These are phyloP conservation scores for Gonioctena quinquepunctata DNA, from an alignment of 1,140 invertebrate species.

Conservation along the genomic window DNA sequence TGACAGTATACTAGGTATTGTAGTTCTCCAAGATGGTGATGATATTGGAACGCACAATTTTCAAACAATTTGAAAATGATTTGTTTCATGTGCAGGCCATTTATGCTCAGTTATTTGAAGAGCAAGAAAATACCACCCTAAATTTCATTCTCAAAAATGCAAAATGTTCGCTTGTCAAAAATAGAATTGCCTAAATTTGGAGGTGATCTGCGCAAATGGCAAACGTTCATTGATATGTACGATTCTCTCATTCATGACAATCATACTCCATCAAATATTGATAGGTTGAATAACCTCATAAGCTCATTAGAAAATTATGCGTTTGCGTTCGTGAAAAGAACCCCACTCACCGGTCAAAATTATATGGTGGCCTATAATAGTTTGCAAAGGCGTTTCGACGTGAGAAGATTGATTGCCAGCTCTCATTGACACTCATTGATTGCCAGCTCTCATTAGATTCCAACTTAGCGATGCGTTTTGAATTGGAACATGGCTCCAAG, in stretches of 20 bases:
- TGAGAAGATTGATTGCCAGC: not conserved
- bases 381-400: not conserved
- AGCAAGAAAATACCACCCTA: too few relatives aligned
- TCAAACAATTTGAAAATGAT: too few relatives aligned
- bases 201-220: not conserved
- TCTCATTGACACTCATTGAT: not conserved
- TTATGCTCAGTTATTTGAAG: too few relatives aligned
- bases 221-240: conserved; percentile 2
- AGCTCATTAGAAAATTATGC: not conserved
- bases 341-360: not conserved
- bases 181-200: not conserved
- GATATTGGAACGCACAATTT: too few relatives aligned
- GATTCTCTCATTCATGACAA: not conserved
- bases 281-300: not conserved
- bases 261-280: not conserved
- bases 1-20: too few relatives aligned
- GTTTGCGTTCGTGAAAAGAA: not conserved
- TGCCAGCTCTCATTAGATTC: too few relatives aligned
- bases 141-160: too few relatives aligned
- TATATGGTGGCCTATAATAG: not conserved
- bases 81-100: too few relatives aligned
- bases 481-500: too few relatives aligned
- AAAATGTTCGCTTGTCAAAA: not conserved
- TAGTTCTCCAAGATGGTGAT: too few relatives aligned
- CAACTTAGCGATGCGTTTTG: too few relatives aligned